Evolutionary conservation across 2,113 vertebrate species (phyloP).

Genomic region (Oncorhynchus masou): DNA sequence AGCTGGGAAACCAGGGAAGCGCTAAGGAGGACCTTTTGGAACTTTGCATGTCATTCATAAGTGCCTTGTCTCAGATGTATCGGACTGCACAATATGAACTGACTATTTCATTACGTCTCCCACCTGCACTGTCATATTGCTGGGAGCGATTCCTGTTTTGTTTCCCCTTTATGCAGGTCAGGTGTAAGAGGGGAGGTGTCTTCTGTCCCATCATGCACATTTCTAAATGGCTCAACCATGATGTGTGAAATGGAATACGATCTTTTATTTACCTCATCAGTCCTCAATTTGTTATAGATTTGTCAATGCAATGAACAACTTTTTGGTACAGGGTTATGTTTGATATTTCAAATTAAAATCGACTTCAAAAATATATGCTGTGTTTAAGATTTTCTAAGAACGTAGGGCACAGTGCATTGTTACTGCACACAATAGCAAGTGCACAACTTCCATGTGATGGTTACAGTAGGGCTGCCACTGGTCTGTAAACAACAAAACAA

Average conservation of each 20-base stretch:
- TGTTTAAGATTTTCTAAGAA: not conserved
- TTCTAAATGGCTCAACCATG: not conserved
- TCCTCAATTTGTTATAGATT: not conserved
- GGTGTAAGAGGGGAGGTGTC: not conserved
- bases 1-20: slow-evolving; percentile 56
- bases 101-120: slow-evolving; percentile 5
- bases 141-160: too few relatives aligned
- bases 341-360: not conserved
- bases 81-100: slow-evolving; percentile 24
- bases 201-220: not conserved
- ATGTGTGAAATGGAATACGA: not conserved
- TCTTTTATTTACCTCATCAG: not conserved
- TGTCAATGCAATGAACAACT: not conserved
- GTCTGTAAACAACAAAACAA: too few relatives aligned
- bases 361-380: not conserved
- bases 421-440: too few relatives aligned
- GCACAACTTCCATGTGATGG: too few relatives aligned
- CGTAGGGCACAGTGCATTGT: too few relatives aligned
- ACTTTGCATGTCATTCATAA: not conserved
- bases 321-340: not conserved
- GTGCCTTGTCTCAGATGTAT: slow-evolving; percentile 24
- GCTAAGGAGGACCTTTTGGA: slow-evolving; percentile 26
- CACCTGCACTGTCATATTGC: not conserved
- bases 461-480: too few relatives aligned
- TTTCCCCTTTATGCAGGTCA: too few relatives aligned